Percentiles rank a stretch among this genome's conserved stretches.
Evolutionary conservation across 2,888 invertebrate genomes (phyloP).

Genomic region (Plagodis pulveraria): DNA sequence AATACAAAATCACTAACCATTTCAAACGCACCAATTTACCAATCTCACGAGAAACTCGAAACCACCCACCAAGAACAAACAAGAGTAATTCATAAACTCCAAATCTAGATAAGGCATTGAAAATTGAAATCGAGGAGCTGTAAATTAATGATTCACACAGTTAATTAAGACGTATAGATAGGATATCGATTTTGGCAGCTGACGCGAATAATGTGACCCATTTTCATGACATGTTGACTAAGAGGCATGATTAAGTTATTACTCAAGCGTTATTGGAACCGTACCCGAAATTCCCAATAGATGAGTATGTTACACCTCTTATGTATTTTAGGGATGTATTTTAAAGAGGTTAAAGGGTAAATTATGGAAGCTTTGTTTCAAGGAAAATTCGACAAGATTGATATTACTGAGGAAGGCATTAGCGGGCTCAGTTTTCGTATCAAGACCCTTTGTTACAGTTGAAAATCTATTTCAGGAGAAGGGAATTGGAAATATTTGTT

Average conservation of each 20-base stretch:
- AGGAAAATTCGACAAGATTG: background rate
- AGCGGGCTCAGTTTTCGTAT: too few species aligned
- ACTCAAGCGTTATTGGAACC: slow-evolving; percentile 21
- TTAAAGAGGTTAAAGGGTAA: slow-evolving; percentile 11
- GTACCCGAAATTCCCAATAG: slow-evolving; percentile 8
- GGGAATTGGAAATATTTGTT: too few species aligned
- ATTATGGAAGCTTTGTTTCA: slow-evolving; percentile 8
- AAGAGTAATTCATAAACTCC: slow-evolving; percentile 10
- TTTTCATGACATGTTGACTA: slow-evolving; percentile 30
- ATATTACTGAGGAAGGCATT: too few species aligned
- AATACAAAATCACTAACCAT: too few species aligned
- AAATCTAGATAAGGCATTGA: slow-evolving; percentile 11
- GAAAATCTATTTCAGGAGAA: too few species aligned
- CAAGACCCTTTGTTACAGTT: too few species aligned
- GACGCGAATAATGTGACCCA: slow-evolving; percentile 26
- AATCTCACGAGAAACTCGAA: too few species aligned
- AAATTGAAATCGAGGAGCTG: slow-evolving; percentile 14
- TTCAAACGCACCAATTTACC: too few species aligned
- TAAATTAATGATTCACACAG: slow-evolving; percentile 12
- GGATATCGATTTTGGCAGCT: slow-evolving; percentile 34
- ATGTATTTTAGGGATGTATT: background rate
- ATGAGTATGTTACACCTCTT: slow-evolving; percentile 12
- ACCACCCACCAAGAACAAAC: too few species aligned
- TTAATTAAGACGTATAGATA: slow-evolving; percentile 28
- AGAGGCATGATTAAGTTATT: slow-evolving; percentile 28